Conservation (phyloP, 2,888 invertebrate genomes). For the Caenorhabditis sinica region DNA sequence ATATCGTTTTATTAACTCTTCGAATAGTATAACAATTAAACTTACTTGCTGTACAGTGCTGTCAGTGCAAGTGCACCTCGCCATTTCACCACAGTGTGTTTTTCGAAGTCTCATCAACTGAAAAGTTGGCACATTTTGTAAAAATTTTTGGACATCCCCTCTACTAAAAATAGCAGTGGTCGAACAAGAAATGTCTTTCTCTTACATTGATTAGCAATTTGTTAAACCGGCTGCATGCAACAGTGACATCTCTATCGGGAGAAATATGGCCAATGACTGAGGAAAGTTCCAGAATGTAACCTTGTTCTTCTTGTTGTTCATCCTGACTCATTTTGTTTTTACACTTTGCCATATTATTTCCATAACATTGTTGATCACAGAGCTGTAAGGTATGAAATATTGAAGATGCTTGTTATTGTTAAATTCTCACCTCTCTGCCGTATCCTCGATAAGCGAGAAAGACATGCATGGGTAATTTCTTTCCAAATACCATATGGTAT, state of each 20-base stretch:
- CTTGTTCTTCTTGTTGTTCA: constrained; percentile 68
- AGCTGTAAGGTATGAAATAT: constrained; percentile 65
- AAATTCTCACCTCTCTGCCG: constrained; percentile 69
- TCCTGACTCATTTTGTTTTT: constrained; percentile 66
- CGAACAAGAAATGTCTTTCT: too few relatives aligned
- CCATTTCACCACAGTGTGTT: constrained; percentile 71
- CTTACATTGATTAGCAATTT: constrained; percentile 68
- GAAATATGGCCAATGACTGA: constrained; percentile 61
- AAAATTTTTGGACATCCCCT: neutral
- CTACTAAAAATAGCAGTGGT: too few relatives aligned
- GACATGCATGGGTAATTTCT: constrained; percentile 73
- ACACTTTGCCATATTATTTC: constrained; percentile 63
- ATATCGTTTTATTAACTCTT: neutral
- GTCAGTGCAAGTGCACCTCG: constrained; percentile 74
- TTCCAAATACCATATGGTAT: constrained; percentile 79
- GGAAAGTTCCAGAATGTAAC: constrained; percentile 56
- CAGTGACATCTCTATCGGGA: constrained; percentile 63
- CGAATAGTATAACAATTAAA: neutral
- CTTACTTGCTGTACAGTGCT: constrained; percentile 56
- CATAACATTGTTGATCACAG: constrained; percentile 74
- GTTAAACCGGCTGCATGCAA: constrained; percentile 69
- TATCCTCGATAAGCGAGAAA: constrained; percentile 76
- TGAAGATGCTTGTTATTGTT: neutral
- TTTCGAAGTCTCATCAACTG: constrained; percentile 71
- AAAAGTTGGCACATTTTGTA: neutral